These are phyloP conservation scores for Clarias batrachus DNA, from an alignment of 2,113 vertebrate genomes.

Conservation along the genomic window DNA sequence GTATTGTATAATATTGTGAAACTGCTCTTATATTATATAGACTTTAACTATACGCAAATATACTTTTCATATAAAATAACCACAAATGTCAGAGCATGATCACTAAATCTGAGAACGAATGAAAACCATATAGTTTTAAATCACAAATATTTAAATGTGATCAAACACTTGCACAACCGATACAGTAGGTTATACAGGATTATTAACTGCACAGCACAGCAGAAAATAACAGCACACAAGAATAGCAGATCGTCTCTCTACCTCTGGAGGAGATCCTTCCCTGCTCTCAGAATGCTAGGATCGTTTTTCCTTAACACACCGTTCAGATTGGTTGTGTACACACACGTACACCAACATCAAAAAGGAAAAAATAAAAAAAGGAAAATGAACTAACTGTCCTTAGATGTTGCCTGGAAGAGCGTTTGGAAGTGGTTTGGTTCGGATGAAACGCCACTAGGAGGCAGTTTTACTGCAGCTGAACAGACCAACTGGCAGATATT, in stretches of 20 bases:
- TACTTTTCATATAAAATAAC: constrained; percentile 20
- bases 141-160: not conserved
- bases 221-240: constrained; percentile 27
- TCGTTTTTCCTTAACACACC: not conserved
- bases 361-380: too few relatives aligned
- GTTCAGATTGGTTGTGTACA: not conserved
- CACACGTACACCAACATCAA: not conserved
- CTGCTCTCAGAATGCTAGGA: not conserved
- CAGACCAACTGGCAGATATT: constrained; percentile 77
- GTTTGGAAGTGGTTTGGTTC: not conserved
- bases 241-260: not conserved
- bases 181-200: constrained; percentile 47
- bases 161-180: constrained; percentile 7
- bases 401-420: constrained; percentile 7
- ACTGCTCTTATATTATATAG: not conserved
- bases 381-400: not conserved
- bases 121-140: not conserved
- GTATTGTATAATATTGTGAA: constrained; percentile 20
- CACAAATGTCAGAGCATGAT: not conserved
- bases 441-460: constrained; percentile 47
- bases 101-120: constrained; percentile 4
- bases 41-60: not conserved
- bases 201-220: constrained; percentile 35
- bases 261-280: not conserved
- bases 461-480: constrained; percentile 70